Conservation (phyloP, 2,113 vertebrate genomes). For the Perognathus longimembris region DNA sequence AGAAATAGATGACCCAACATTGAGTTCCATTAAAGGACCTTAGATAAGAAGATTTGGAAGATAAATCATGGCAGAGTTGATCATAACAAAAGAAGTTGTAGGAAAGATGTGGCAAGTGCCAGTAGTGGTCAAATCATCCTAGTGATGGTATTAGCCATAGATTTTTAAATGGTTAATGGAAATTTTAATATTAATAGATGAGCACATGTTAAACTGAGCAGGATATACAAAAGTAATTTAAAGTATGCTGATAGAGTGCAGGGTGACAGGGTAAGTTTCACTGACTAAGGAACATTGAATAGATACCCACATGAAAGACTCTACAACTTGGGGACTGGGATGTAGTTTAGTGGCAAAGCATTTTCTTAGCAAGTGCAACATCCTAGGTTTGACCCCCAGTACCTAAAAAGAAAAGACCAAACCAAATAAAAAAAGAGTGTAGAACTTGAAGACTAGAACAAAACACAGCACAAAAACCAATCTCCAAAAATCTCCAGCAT, state of each 20-base stretch:
- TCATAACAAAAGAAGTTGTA: not conserved
- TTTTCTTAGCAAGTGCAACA: no score
- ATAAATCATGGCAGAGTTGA: not conserved
- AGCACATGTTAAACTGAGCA: not conserved
- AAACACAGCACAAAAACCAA: not conserved
- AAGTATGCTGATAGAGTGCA: not conserved
- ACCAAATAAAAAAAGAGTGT: no score
- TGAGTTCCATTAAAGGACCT: not conserved
- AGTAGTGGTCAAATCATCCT: not conserved
- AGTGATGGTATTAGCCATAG: conserved; percentile 12
- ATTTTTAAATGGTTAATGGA: not conserved
- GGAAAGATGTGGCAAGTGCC: not conserved
- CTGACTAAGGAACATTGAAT: not conserved
- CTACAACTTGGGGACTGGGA: no score
- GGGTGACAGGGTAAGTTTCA: not conserved
- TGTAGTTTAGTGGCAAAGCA: no score
- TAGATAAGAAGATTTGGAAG: not conserved
- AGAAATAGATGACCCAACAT: not conserved
- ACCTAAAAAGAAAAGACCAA: no score
- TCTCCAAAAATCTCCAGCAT: not conserved
- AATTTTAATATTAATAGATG: not conserved
- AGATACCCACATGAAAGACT: not conserved
- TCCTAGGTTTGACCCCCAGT: no score
- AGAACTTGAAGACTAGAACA: not conserved
- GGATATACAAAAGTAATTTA: not conserved